A percentile compares a stretch with the other conserved stretches of the same genome.
These are phyloP conservation scores for Pterois miles DNA, from an alignment of 2,797 vertebrate species.

Conservation along the genomic window DNA sequence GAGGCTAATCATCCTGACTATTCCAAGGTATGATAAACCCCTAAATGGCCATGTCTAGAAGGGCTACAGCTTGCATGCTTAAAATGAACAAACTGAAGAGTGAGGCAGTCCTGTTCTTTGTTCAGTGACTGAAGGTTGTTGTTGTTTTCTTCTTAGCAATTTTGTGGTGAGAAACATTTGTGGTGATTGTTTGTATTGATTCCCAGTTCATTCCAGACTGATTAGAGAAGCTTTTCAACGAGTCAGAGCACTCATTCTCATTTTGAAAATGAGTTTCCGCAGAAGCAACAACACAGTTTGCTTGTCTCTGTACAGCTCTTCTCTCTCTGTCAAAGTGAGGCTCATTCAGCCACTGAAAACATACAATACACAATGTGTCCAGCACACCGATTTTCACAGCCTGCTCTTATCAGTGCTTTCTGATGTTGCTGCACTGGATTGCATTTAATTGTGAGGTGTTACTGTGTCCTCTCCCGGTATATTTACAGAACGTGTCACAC, in stretches of 20 bases:
- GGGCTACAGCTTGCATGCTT: neutral
- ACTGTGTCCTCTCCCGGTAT: neutral
- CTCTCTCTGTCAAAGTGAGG: neutral
- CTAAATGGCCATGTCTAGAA: neutral
- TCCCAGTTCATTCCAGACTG: conserved; percentile 14
- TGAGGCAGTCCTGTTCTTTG: neutral
- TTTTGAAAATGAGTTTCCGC: conserved; percentile 12
- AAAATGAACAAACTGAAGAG: neutral
- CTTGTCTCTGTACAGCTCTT: neutral
- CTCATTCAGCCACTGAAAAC: neutral
- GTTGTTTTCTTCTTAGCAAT: neutral
- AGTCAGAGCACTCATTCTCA: conserved; percentile 8
- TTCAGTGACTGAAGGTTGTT: neutral
- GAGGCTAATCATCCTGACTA: too few relatives aligned
- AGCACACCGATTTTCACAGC: too few relatives aligned
- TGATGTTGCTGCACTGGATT: too few relatives aligned
- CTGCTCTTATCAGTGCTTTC: too few relatives aligned
- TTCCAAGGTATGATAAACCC: neutral
- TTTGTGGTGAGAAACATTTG: conserved; percentile 2
- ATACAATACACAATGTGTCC: neutral
- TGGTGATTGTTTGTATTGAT: conserved; percentile 13
- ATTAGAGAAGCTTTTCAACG: conserved; percentile 3
- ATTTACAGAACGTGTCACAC: conserved; percentile 1
- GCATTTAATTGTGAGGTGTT: neutral
- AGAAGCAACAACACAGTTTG: neutral